phyloP scores from a whole-genome alignment of 2,113 vertebrate species.

The Sminthopsis crassicaudata region DNA sequence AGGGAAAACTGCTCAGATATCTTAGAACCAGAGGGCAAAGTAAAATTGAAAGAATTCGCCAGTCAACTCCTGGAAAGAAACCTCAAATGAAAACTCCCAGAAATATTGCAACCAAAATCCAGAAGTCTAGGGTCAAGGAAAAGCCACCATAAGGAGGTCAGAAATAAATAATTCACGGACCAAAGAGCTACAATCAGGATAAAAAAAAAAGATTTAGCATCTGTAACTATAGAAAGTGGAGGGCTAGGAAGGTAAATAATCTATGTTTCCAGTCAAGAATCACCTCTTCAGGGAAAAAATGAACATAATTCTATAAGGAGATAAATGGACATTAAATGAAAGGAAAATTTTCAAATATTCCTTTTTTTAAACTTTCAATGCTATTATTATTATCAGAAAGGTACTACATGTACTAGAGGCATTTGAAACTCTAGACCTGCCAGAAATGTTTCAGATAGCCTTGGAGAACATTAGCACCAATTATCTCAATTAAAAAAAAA shows the following conservation, averaged over 20 bases:
- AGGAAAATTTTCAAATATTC: neutral
- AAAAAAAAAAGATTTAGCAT: neutral
- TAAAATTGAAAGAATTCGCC: neutral
- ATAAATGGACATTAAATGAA: neutral
- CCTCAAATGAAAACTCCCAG: neutral
- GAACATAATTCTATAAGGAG: neutral
- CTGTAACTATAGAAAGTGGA: neutral
- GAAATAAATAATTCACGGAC: neutral
- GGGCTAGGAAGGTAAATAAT: neutral
- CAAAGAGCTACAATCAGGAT: neutral
- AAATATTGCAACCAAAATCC: neutral
- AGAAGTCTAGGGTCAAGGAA: neutral
- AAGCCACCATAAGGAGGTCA: neutral
- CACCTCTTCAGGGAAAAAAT: neutral
- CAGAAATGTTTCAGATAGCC: neutral
- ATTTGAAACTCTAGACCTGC: neutral
- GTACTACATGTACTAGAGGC: neutral
- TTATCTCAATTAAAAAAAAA: neutral
- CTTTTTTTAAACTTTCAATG: neutral
- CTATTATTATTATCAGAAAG: neutral
- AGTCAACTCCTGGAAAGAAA: neutral
- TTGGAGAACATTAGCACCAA: neutral
- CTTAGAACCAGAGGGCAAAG: neutral
- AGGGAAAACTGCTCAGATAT: neutral
- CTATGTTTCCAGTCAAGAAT: neutral